These are phyloP conservation scores for Archilochus colubris DNA, from an alignment of 2,113 vertebrate genomes.

Conservation along the genomic window DNA sequence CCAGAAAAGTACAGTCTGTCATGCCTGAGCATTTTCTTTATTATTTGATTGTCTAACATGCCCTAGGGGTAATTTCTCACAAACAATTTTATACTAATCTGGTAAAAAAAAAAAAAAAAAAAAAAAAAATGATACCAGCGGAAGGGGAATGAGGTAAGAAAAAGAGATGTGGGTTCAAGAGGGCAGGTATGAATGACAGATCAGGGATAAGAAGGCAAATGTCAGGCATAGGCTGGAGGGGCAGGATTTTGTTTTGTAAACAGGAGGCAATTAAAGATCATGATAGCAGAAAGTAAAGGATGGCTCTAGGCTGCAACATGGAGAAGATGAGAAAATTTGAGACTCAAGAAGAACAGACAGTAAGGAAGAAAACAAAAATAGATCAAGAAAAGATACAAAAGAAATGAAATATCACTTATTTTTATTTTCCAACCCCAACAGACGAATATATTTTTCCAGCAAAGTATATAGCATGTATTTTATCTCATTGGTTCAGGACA, in stretches of 20 bases:
- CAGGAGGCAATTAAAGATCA: neutral
- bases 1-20: neutral
- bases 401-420: neutral
- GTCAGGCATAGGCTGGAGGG: neutral
- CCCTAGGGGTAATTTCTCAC: neutral
- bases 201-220: neutral
- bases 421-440: neutral
- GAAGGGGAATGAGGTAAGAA: neutral
- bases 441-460: neutral
- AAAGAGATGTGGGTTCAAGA: neutral
- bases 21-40: neutral
- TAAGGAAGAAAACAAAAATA: neutral
- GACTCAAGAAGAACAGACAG: neutral
- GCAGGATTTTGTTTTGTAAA: neutral
- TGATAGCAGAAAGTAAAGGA: neutral
- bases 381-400: neutral
- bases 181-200: neutral
- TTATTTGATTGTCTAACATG: neutral
- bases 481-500: neutral
- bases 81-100: neutral
- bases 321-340: neutral
- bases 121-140: neutral
- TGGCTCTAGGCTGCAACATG: neutral
- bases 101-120: neutral
- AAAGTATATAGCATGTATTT: neutral